Evolutionary conservation across 1,140 invertebrate genomes (phyloP).

Genomic region (Monomorium pharaonis): DNA sequence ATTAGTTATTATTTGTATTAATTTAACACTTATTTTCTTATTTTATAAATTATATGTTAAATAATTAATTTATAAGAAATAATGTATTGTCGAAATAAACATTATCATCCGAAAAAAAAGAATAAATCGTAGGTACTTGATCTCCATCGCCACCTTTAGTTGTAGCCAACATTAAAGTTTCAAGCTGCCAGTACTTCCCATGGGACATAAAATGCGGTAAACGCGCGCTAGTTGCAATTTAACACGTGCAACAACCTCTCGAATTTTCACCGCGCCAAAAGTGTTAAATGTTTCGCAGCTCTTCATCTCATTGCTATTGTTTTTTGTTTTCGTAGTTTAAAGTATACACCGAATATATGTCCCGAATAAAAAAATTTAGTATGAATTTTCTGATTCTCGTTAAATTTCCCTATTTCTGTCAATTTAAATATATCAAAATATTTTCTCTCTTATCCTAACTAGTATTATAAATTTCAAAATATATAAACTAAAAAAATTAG

Average conservation of each 20-base stretch:
- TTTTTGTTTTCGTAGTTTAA: neutral
- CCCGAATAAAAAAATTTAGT: neutral
- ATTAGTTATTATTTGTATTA: constrained; percentile 2
- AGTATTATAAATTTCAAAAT: neutral
- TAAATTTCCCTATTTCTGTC: neutral
- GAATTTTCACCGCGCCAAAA: constrained; percentile 24
- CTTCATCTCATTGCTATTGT: neutral
- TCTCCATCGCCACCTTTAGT: neutral
- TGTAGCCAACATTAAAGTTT: constrained; percentile 31
- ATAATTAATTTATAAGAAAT: neutral
- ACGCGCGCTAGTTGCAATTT: constrained; percentile 27
- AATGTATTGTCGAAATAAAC: neutral
- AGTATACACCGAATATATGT: neutral
- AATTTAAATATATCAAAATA: neutral
- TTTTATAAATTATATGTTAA: neutral
- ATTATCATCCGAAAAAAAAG: neutral
- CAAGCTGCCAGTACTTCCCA: constrained; percentile 27
- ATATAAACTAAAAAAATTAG: neutral
- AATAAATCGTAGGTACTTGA: constrained; percentile 40
- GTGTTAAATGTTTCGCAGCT: constrained; percentile 22
- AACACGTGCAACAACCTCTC: constrained; percentile 14
- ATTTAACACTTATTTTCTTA: neutral
- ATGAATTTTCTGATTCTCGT: neutral
- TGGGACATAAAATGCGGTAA: constrained; percentile 27
- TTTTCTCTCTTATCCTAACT: no score